Evolutionary conservation across 2,113 vertebrate species (phyloP).

Genomic region (Pollimyrus isidori): DNA sequence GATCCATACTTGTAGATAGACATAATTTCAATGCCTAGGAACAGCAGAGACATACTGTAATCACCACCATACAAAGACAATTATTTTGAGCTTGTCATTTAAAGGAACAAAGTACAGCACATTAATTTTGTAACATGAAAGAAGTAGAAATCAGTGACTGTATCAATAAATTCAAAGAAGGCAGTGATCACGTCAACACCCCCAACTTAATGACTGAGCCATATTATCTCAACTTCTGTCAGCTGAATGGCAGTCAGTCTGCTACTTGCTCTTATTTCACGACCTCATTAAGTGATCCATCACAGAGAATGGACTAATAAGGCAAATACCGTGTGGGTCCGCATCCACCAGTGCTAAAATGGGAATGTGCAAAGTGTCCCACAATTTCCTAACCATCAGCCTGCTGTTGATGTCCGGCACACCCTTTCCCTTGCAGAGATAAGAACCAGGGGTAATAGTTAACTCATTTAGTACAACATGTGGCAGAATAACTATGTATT

Average conservation of each 20-base stretch:
- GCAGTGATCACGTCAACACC: conserved; percentile 27
- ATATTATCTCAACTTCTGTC: conserved; percentile 36
- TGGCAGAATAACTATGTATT: not conserved
- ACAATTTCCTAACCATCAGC: conserved; percentile 83
- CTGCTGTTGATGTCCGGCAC: conserved; percentile 90
- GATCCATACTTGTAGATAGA: conserved; percentile 97
- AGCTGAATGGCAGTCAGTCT: conserved; percentile 17
- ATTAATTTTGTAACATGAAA: conserved; percentile 37
- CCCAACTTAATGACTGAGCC: conserved; percentile 30
- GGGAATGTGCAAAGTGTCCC: conserved; percentile 78
- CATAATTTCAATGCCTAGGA: conserved; percentile 93
- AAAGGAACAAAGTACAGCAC: conserved; percentile 49
- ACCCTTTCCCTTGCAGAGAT: conserved; percentile 77
- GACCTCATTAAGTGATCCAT: not conserved
- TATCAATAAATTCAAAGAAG: conserved; percentile 24
- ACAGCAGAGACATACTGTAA: conserved; percentile 49
- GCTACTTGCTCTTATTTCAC: not conserved
- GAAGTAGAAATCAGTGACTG: conserved; percentile 27
- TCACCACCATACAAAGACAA: conserved; percentile 54
- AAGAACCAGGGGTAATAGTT: conserved; percentile 11
- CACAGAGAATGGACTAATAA: not conserved
- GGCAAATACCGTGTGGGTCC: conserved; percentile 79
- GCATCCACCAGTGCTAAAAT: conserved; percentile 83
- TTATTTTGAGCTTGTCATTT: conserved; percentile 50
- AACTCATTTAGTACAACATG: not conserved